These are phyloP conservation scores for Callithrix jacchus DNA, from an alignment of 2,113 vertebrate species.

Conservation along the genomic window DNA sequence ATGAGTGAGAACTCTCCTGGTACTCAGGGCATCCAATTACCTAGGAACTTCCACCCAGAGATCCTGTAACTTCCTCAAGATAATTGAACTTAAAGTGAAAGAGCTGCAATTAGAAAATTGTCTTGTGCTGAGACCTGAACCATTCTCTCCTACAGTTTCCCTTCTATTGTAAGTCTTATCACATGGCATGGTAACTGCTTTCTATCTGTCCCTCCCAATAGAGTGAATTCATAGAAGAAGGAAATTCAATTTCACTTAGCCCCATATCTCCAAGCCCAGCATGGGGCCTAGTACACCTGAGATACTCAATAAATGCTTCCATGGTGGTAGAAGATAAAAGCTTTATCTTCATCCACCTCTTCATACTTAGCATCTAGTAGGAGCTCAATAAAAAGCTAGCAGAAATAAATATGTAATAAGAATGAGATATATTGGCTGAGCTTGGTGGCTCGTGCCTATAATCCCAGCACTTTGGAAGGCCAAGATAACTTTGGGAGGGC, in stretches of 20 bases:
- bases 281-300: background rate
- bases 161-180: background rate
- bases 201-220: background rate
- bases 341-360: too few relatives aligned
- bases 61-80: background rate
- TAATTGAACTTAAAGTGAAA: background rate
- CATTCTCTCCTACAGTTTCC: background rate
- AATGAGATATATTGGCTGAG: background rate
- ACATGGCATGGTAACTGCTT: background rate
- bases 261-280: background rate
- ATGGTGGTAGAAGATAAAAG: background rate
- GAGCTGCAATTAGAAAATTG: background rate
- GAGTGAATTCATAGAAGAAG: background rate
- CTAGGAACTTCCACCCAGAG: too few relatives aligned
- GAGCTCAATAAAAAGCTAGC: background rate
- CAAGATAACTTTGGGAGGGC: too few relatives aligned
- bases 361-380: background rate
- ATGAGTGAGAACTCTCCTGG: background rate
- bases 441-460: accelerated
- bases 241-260: background rate
- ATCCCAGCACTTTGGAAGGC: too few relatives aligned
- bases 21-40: background rate
- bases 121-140: background rate
- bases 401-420: background rate
- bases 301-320: background rate